Conservation (phyloP, 2,797 vertebrate species). For the Iguana delicatissima region DNA sequence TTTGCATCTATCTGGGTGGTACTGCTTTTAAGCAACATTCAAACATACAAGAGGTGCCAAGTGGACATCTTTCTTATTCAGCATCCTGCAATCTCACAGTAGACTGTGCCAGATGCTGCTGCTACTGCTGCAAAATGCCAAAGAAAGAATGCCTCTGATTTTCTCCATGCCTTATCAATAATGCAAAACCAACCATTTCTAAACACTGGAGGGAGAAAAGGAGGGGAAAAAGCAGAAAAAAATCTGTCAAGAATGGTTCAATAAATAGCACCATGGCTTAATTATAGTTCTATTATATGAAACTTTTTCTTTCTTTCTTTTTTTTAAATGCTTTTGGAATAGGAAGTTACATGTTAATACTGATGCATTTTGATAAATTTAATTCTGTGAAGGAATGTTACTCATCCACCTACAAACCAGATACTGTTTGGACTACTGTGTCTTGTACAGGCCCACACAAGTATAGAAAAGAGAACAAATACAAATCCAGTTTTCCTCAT, state of each 20-base stretch:
- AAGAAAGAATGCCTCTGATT: background rate
- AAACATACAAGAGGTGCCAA: constrained; percentile 17
- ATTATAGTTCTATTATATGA: background rate
- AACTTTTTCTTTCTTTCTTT: too few relatives aligned
- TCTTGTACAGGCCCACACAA: background rate
- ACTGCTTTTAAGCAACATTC: background rate
- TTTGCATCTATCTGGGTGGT: background rate
- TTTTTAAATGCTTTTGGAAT: background rate
- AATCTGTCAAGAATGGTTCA: too few relatives aligned
- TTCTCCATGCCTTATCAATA: background rate
- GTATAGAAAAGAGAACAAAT: background rate
- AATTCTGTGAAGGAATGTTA: background rate
- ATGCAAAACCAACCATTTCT: background rate
- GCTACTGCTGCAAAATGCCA: background rate
- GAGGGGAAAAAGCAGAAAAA: background rate
- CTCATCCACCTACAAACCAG: background rate
- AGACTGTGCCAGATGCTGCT: background rate
- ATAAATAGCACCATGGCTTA: background rate
- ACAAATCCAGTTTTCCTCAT: background rate
- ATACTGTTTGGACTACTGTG: background rate
- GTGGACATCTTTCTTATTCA: background rate
- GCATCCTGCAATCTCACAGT: background rate
- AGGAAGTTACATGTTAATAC: background rate
- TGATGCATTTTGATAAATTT: background rate
- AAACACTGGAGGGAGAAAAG: background rate